Base-by-base conservation (phyloP, 2,888 invertebrate species). In the Coleophora deauratella region DNA sequence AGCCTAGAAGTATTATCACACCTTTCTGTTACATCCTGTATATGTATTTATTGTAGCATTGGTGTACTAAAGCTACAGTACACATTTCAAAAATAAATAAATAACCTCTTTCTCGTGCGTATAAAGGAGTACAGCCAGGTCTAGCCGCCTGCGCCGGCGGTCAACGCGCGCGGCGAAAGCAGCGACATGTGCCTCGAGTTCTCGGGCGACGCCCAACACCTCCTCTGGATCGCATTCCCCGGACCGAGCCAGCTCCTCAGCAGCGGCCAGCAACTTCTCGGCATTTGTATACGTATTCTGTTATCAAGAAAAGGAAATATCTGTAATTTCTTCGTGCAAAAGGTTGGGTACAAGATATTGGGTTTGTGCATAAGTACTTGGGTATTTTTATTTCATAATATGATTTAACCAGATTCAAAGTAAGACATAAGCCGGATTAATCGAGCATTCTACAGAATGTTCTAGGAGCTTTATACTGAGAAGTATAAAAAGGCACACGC, bases 221-320 rank as follows among this genome's bases (percentile, higher is more conserved):
- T 98, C 98, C 67, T 97, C 96, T 0, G 97, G 95, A 66, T 97
- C 96, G 59, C 98, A 98, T 80, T 98, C 98, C 15, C 98, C 98
- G 1, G 97, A 96, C 47, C 95, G 91, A 0, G 98, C 98, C 54
- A 99, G 80, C 73, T 98, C 98, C 63, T 98, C 97, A 0, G 98
- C 98, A 0, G 98, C 98, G 0, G 96, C 93, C 37, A 99, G 87
- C 35, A 99, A 85, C 79, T 99, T 99, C 70, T 98, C 98, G 0
- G 98, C 98, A 86, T 99, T 99, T 43, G 98, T 98, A 67, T 99
- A 98, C 2, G 99, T 99, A 69, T 99, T 99, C 92, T 97, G 87
- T 0, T 11, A 28, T 32, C 4, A 31, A 11, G 9, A n/a, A n/a
- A 10, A 31, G 1, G 3, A 31, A 8, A 31, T 4, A 10, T 1